Conservation (phyloP, 1,140 invertebrate genomes). For the Pemphigus obesinymphae region DNA sequence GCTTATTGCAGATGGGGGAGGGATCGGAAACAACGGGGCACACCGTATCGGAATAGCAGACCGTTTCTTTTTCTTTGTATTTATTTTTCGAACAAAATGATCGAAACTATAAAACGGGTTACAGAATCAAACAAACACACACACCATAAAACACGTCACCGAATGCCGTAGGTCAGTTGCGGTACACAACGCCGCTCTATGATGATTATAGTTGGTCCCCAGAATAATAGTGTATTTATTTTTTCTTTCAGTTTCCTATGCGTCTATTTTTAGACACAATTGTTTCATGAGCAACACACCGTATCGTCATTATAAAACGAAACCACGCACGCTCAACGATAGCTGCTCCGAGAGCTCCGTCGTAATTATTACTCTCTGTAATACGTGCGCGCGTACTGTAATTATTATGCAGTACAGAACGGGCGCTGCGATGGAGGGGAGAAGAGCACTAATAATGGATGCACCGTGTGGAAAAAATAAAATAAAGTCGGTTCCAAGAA, state of each 20-base stretch:
- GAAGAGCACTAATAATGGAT: background rate
- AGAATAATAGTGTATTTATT: background rate
- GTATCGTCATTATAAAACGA: background rate
- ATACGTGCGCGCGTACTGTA: background rate
- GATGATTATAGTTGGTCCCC: background rate
- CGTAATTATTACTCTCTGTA: too few relatives aligned
- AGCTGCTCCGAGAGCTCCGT: too few relatives aligned
- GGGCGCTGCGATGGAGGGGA: background rate
- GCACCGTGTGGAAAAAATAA: background rate
- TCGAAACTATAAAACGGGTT: background rate
- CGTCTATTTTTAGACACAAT: background rate
- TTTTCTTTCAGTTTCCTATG: background rate
- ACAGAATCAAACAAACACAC: background rate
- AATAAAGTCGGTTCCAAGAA: conserved; percentile 2
- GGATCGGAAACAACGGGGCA: background rate
- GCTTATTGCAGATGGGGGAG: background rate
- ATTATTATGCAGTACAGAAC: background rate
- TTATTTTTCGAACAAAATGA: background rate
- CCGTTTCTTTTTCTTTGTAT: background rate
- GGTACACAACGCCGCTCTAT: background rate
- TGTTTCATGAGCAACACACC: background rate
- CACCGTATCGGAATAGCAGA: background rate
- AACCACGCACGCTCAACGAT: background rate
- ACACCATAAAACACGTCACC: background rate
- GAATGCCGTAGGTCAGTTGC: conserved; percentile 48